A percentile compares a stretch with the other conserved stretches of the same genome.
Conservation (phyloP, 2,113 vertebrate genomes). For the Pygoscelis antarcticus region DNA sequence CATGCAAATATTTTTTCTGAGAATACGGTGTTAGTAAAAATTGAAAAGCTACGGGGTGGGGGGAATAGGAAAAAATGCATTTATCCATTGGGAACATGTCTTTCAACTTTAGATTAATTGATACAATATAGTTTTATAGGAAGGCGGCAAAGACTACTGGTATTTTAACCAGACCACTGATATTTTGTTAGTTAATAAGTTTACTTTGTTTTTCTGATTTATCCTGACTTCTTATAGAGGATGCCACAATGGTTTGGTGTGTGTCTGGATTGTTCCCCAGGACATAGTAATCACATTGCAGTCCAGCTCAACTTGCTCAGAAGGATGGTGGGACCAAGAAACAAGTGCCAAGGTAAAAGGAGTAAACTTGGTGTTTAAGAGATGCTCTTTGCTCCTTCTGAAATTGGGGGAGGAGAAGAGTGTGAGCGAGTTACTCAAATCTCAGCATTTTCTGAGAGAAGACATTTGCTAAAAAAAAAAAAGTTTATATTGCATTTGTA, state of each 20-base stretch:
- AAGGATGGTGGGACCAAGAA: slow-evolving; percentile 89
- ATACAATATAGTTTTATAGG: neutral
- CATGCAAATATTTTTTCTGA: neutral
- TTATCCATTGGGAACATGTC: neutral
- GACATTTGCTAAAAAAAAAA: neutral
- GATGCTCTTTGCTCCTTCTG: neutral
- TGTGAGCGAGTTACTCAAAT: neutral
- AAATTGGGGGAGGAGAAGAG: neutral
- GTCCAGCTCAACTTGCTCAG: slow-evolving; percentile 71
- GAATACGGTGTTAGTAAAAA: neutral
- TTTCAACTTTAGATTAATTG: neutral
- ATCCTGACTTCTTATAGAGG: slow-evolving; percentile 77
- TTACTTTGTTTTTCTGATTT: slow-evolving; percentile 14
- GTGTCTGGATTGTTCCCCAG: slow-evolving; percentile 93
- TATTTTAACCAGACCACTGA: neutral
- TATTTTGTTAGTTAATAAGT: neutral
- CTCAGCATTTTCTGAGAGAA: neutral
- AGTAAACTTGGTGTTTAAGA: neutral
- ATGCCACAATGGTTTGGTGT: slow-evolving; percentile 93
- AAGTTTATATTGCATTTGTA: neutral
- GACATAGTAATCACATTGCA: slow-evolving; percentile 74
- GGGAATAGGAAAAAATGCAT: neutral
- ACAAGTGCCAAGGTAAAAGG: slow-evolving; percentile 67
- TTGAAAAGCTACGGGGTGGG: neutral
- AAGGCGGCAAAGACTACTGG: neutral